phyloP scores from a whole-genome alignment of 1,140 invertebrate genomes.

The Gryllus bimaculatus region DNA sequence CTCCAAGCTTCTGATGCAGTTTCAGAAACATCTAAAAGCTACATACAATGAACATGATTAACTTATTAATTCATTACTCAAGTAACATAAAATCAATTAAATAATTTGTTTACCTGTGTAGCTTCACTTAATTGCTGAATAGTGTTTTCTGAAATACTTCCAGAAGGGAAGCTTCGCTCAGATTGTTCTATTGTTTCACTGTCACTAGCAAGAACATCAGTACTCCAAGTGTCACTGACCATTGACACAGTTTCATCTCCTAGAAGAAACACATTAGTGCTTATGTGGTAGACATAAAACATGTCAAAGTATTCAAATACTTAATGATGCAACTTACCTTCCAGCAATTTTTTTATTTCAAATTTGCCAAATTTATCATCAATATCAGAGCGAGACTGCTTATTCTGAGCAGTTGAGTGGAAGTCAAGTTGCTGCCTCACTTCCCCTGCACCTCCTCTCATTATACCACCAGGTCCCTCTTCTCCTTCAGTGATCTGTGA shows the following conservation, averaged over 20 bases:
- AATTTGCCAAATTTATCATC: conserved; percentile 99
- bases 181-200: conserved; percentile 74
- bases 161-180: conserved; percentile 31
- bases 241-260: conserved; percentile 87
- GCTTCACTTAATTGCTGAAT: conserved; percentile 12
- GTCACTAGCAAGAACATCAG: conserved; percentile 89
- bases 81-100: no score
- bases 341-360: conserved; percentile 81
- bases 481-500: conserved; percentile 82
- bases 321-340: conserved; percentile 40
- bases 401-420: conserved; percentile 52
- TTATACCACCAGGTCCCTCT: conserved; percentile 40
- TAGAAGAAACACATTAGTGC: conserved; percentile 8
- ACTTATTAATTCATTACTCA: no score
- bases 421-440: conserved; percentile 35
- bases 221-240: conserved; percentile 96
- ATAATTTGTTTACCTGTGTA: conserved; percentile 7
- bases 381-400: conserved; percentile 81
- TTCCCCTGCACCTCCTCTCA: conserved; percentile 29
- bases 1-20: conserved; percentile 95
- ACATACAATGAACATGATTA: background rate
- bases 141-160: conserved; percentile 9
- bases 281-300: no score
- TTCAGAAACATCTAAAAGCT: conserved; percentile 64
- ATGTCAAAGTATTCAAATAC: background rate